Base-by-base conservation (phyloP, 2,888 invertebrate genomes). In the Theretra japonica region DNA sequence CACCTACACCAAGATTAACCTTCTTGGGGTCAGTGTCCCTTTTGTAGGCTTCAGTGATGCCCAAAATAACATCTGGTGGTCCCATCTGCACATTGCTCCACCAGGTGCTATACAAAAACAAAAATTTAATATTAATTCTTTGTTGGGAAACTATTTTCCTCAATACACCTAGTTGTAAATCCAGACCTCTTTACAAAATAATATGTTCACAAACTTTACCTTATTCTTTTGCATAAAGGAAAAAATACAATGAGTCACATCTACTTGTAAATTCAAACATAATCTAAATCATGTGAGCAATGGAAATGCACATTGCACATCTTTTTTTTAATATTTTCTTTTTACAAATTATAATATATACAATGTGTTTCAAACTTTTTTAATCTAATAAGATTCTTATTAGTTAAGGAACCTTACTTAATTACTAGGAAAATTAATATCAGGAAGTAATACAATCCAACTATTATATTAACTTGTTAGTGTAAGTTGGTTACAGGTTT, bases 11-110 rank as follows among this genome's bases (percentile, higher is more conserved):
- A 70, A 99, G 96, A 91, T 99, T 99, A 76, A 99, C 97, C 93
- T 99, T 99, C 81, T 98, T 98, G 0, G 98, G 96, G 88, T 98
- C 97, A 3, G 95, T 94, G 88, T 99, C 99, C 75, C 95, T 96
- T 88, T 98, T 99, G 93, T 95, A 99, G 0, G 99, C 99, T 90
- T 99, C 99, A 0, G 99, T 98, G 59, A 99, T 97, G 56, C 99
- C 99, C 69, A 99, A 95, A 93, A 99, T 99, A 30, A 98, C 98
- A 95, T 99, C 99, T 6, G 99, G 99, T 23, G 99, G 99, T 5
- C 99, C 99, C 98, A 99, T 98, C 88, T 97, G 96, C 11, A 99
- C 99, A 87, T 97, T 96, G 73, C 96, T 92, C 97, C 98, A 98
- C 97, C 97, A 98, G 80, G 97, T 96, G 86, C 98, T 98, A 79